Evolutionary conservation across 2,888 invertebrate species (phyloP).

Genomic region (Melanostoma scalare): DNA sequence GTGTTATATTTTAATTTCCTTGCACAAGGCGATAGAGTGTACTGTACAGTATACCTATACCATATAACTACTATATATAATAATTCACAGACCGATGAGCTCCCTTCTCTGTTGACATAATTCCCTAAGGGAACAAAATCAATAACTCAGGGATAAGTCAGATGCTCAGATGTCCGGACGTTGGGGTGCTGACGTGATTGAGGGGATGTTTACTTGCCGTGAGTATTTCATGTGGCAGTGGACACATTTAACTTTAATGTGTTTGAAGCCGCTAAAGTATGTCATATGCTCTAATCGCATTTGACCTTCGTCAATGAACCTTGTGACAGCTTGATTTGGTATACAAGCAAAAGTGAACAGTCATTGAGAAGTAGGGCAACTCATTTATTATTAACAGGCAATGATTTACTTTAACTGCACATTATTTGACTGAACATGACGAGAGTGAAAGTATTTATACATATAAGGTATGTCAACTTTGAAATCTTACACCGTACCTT

Average conservation of each 20-base stretch:
- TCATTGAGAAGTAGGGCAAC: constrained; percentile 17
- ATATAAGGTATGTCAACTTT: no score
- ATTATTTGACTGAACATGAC: no score
- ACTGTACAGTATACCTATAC: no score
- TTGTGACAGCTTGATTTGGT: constrained; percentile 54
- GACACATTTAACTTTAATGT: constrained; percentile 61
- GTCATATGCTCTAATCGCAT: constrained; percentile 53
- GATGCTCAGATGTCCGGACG: constrained; percentile 33
- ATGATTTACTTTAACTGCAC: constrained; percentile 6
- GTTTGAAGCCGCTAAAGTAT: constrained; percentile 58
- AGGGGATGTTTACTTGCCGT: constrained; percentile 47
- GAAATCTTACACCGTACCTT: no score
- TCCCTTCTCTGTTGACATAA: constrained; percentile 55
- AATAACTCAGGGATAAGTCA: constrained; percentile 70
- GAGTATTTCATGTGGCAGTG: constrained; percentile 53
- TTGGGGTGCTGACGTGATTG: constrained; percentile 32
- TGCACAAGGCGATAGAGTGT: constrained; percentile 44
- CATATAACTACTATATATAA: constrained; percentile 20
- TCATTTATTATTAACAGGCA: constrained; percentile 36
- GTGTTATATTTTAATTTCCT: constrained; percentile 67
- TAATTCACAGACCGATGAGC: constrained; percentile 63
- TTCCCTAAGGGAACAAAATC: constrained; percentile 68
- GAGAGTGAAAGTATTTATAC: no score
- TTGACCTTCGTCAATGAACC: constrained; percentile 66
- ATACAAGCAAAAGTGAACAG: constrained; percentile 49